Base-by-base conservation (phyloP, 2,797 vertebrate species). In the Ispidina lecontei region DNA sequence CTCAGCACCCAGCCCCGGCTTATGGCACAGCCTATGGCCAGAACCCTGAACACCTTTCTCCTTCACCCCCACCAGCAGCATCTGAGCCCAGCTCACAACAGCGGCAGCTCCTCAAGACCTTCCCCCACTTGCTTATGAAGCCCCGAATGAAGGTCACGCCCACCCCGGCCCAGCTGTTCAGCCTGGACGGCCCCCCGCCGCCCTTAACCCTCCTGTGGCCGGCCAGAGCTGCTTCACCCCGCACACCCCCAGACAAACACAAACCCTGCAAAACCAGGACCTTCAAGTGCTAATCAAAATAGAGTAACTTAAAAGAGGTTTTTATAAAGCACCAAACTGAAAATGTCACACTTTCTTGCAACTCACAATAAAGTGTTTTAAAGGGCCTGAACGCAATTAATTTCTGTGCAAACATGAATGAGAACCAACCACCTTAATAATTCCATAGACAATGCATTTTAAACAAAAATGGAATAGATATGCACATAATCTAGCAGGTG, bases 21-120 rank as follows among this genome's bases (percentile, higher is more conserved):
- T 10, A 9, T 11, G 20, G 8, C 23, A 5, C 43, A 35, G 35
- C 25, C 19, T 5, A 7, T 23, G 33, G 35, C 33, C 10, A 10
- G 7, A 19, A 51, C 9, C 19, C 11, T 4, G 6, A 2, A 4
- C 35, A 20, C 20, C 37, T 19, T 29, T 7, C 8, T n/a, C 31
- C 15, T 26, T 47, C 46, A 26, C 31, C 41, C 11, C 7, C 14
- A 7, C 26, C 37, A n/a, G 0, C 10, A 1, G 9, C 12, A 4
- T 10, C 4, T 2, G 35, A 0, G 15, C 39, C 1, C 67, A 16
- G 17, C 6, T 17, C 7, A 1, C 0, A 14, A 1, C 2, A 0
- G 14, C 22, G 4, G 5, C 17, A 43, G 3, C 8, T 14, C 14
- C 11, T 2, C 5, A 2, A 15, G 2, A 4, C 4, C 1, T 9